phyloP scores from a whole-genome alignment of 2,888 invertebrate species.

The Athalia cordata region DNA sequence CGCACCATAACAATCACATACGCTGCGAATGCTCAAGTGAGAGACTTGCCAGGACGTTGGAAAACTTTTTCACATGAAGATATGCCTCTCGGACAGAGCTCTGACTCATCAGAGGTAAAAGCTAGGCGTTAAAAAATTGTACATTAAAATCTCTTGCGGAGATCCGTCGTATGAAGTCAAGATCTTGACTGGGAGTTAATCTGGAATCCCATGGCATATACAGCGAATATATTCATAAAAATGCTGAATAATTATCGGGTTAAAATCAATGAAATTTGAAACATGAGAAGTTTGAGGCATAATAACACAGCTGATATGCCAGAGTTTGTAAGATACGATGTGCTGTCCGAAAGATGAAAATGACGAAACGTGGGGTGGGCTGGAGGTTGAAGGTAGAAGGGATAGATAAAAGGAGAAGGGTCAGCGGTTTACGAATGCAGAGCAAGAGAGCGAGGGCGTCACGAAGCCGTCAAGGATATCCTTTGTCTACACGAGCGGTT shows the following conservation, averaged over 20 bases:
- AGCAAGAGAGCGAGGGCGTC: constrained; percentile 41
- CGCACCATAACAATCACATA: not conserved
- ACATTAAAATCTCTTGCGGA: constrained; percentile 1
- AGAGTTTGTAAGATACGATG: constrained; percentile 21
- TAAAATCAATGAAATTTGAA: constrained; percentile 11
- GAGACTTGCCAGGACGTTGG: constrained; percentile 21
- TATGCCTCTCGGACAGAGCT: constrained; percentile 12
- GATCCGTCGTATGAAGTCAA: constrained; percentile 8
- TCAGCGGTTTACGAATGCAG: constrained; percentile 41
- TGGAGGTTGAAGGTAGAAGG: not conserved
- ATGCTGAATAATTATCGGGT: not conserved
- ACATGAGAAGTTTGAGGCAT: constrained; percentile 19
- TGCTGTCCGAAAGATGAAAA: constrained; percentile 9
- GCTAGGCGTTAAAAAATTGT: constrained; percentile 29
- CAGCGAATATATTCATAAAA: not conserved
- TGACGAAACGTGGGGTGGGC: not conserved
- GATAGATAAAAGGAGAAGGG: constrained; percentile 31
- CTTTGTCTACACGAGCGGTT: constrained; percentile 35
- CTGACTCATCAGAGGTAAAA: constrained; percentile 30
- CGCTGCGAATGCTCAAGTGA: not conserved
- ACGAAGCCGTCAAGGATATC: constrained; percentile 43
- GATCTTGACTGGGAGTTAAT: not conserved
- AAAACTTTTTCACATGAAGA: constrained; percentile 13
- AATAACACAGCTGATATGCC: constrained; percentile 15
- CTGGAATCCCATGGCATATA: not conserved